Evolutionary conservation across 2,888 invertebrate genomes (phyloP), one percentile per base, ranked within the genome.

Genomic region (Lypha dubia): DNA sequence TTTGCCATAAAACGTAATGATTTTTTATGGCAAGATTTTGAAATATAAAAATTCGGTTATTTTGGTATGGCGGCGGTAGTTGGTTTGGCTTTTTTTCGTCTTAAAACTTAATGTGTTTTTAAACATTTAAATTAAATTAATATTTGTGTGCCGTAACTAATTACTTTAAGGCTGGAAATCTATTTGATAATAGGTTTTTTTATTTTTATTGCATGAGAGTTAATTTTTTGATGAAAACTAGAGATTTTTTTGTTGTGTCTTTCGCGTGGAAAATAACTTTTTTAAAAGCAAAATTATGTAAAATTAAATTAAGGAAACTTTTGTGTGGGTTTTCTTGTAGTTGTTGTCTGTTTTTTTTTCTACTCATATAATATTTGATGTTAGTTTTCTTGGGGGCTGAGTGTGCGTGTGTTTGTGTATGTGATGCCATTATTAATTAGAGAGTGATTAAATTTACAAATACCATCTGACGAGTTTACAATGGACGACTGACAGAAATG

Each of bases 231-330:
- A 38, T 28, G 51, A 28, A 22, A 35, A 38, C 15, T 6, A 22
- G n/a, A 28, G 22, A 7, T 56, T 65, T 35, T 62, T 63, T 17
- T 44, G 56, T 60, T 79, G 15, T 65, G 32, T 41, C 13, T 20
- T 20, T 41, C 28, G 56, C 28, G 8, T 51, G 15, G 46, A 65
- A 81, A 74, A 22, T 84, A 81, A 84, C 80, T 77, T 41, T 79
- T 81, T 81, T 81, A 79, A 84, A 84, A 84, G 70, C 79, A 70
- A 73, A 74, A 46, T 81, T 81, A 74, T 84, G 84, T 84, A 67
- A 77, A 80, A 79, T 58, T 17, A 35, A 44, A 28, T 44, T 38
- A 5, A 53, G 24, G 41, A 51, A 51, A 58, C 20, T 49, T 13
- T 8, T 65, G 49, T 41, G 79, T 73, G 73, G 68, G 75, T 24